Base-by-base conservation (phyloP, 92 coral and sea anemone genomes). In the Umimayanthus chanpuru region DNA sequence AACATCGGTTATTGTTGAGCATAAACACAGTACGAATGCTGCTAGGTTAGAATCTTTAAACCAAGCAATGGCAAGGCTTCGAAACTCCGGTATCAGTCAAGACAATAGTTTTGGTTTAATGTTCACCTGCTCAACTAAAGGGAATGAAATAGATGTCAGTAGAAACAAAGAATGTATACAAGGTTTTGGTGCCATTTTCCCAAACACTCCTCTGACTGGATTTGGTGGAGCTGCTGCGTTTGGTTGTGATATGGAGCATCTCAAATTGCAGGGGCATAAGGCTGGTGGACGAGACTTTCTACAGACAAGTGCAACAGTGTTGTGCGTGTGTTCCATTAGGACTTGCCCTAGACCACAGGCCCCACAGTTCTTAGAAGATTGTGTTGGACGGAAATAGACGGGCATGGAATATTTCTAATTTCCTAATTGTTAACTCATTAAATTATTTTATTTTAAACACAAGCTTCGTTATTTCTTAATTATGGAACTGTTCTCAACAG, bases 271-370 rank as follows among this genome's bases (percentile, higher is more conserved):
- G 15, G 92, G 90, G 12, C 14, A 87, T 28, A 90, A 79, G 16
- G 91, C 98, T 2, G 98, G 98, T 21, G 98, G 98, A 2, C 83
- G 96, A 86, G 96, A 95, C 43, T 95, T 93, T 87, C 88, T 93
- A 11, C 98, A 92, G 65, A 79, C 89, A 39, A 93, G 88, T 65
- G 90, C 96, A 40, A 86, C 94, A 75, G 91, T 94, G 65, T 56
- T 94, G 40, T 92, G 97, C 74, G 70, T 94, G 81, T 86, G 86
- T 64, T 94, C 97, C 55, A 36, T 94, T 41, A 81, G 67, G 20
- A 38, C 18, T 25, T 7, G 15, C 56, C 25, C 80, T 1, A 12
- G n/a, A 15, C 21, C 32, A 61, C 38, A 53, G 58, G 20, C 58
- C 14, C 0, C 58, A 53, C 58, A 1, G 20, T 53, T 53, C 20